Base-by-base conservation (phyloP, 2,888 invertebrate genomes). In the Quadroppia sp. region DNA sequence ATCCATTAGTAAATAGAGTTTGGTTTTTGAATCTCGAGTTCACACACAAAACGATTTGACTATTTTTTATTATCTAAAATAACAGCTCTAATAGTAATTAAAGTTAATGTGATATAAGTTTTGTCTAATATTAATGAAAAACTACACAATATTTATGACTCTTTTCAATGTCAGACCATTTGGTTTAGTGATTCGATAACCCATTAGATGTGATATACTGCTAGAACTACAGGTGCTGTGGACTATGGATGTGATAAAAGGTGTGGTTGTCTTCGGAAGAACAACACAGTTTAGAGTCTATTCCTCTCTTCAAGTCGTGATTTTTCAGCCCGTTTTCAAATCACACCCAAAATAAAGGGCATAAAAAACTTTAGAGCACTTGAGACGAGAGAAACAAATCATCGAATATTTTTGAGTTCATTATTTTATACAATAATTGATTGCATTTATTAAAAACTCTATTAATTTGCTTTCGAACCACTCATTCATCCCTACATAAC, bases 321-420 rank as follows among this genome's bases (percentile, higher is more conserved):
- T 69, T 45, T 69, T 69, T 67, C 69, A 69, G 69, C 45, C 69
- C 69, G 11, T 45, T 25, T 64, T 69, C 23, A 69, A 69, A 69
- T 42, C 69, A 69, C 69, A 69, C 69, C 69, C 69, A 69, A 67
- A 69, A 69, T 20, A 48, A n/a, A n/a, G n/a, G n/a, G n/a, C n/a
- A n/a, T n/a, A n/a, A n/a, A n/a, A n/a, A n/a, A n/a, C 23, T 69
- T 69, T 25, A 69, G 25, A 25, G n/a, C 69, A 36, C 32, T 64
- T 64, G 61, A 64, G 61, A 36, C 36, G 23, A 36, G 23, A 20
- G 20, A 36, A 20, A 67, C 15, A 25, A 36, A 30, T 36, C 23
- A 42, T 45, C 45, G 11, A 69, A 69, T 42, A 42, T 36, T 69
- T 69, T 42, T n/a, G 20, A 40, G 23, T 36, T 64, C 61, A 64